A percentile compares a stretch with the other conserved stretches of the same genome.
phyloP scores from a whole-genome alignment of 2,888 invertebrate genomes.

The Drosophila formosana region DNA sequence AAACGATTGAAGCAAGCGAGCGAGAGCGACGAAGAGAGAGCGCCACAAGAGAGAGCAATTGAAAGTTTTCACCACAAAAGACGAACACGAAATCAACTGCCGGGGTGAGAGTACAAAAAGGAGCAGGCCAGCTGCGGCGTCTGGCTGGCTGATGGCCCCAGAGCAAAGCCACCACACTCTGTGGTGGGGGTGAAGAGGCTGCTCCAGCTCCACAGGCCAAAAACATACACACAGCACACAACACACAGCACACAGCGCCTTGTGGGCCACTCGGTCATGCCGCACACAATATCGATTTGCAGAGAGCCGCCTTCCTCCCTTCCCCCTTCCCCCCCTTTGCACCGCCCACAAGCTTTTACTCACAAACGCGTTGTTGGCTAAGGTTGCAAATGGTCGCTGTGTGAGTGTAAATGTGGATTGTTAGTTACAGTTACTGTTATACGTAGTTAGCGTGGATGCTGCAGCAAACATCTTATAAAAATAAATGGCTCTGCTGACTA shows the following conservation, averaged over 20 bases:
- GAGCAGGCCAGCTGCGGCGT: conserved; percentile 60
- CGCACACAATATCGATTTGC: conserved; percentile 80
- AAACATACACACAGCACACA: conserved; percentile 46
- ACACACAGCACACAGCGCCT: conserved; percentile 35
- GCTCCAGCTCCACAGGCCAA: conserved; percentile 47
- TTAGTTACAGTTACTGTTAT: conserved; percentile 67
- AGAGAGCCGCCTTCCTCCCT: conserved; percentile 10
- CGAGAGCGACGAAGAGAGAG: conserved; percentile 17
- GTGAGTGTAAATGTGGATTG: conserved; percentile 30
- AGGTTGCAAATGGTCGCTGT: conserved; percentile 55
- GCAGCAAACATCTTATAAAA: conserved; percentile 69
- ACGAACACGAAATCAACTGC: conserved; percentile 51
- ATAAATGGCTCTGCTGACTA: conserved; percentile 69
- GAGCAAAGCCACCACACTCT: conserved; percentile 55
- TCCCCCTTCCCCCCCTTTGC: background rate
- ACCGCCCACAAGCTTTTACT: conserved; percentile 48
- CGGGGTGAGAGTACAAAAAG: conserved; percentile 46
- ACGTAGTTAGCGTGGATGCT: conserved; percentile 57
- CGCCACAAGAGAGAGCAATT: conserved; percentile 39
- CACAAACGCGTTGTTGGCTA: conserved; percentile 61
- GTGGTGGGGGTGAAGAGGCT: conserved; percentile 11
- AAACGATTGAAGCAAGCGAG: conserved; percentile 31
- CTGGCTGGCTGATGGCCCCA: conserved; percentile 53
- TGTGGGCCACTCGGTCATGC: conserved; percentile 79
- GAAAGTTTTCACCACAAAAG: conserved; percentile 75